Base-by-base conservation (phyloP, 2,113 vertebrate species). In the Camelus bactrianus region DNA sequence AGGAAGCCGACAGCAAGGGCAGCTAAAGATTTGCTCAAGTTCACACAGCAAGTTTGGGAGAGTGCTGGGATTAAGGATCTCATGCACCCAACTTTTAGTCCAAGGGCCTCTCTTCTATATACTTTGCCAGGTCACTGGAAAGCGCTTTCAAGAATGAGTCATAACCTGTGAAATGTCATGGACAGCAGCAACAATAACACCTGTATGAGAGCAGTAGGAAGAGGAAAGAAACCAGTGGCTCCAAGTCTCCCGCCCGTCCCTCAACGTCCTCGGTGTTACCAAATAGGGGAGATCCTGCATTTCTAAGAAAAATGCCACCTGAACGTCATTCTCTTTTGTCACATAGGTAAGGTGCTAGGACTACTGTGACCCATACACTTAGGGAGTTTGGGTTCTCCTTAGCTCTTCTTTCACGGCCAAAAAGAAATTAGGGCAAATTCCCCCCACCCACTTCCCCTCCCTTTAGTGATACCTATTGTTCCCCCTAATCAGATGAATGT, bases 261-360 rank as follows among this genome's bases (percentile, higher is more conserved):
- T 13, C 65, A 8, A 0, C 0, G 1, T 14, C 52, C 50, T 85
- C 26, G 16, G 0, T 0, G 11, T 8, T 32, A 24, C 30, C 6
- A 3, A n/a, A 84, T 4, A 56, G 81, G 42, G 9, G 38, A 38
- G 62, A 38, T 8, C 11, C 10, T 52, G n/a, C 46, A 2, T 22
- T 80, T 89, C 52, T 42, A 22, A 46, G 85, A 28, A 76, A 82
- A 64, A 50, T 3, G 20, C 67, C 75, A 58, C 46, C 35, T 5
- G 1, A 32, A 13, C 20, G 2, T 52, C 32, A 17, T 64, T 67
- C 32, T 85, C 30, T 77, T 48, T 38, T 11, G 16, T 50, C 15
- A 16, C 35, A 2, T 6, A 54, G 35, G 42, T 50, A 64, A 89
- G 10, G 17, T 67, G 5, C 32, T 28, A 35, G 22, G 38, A 32